Conservation (phyloP, 1,140 invertebrate species). For the Drosophila pseudoobscura region DNA sequence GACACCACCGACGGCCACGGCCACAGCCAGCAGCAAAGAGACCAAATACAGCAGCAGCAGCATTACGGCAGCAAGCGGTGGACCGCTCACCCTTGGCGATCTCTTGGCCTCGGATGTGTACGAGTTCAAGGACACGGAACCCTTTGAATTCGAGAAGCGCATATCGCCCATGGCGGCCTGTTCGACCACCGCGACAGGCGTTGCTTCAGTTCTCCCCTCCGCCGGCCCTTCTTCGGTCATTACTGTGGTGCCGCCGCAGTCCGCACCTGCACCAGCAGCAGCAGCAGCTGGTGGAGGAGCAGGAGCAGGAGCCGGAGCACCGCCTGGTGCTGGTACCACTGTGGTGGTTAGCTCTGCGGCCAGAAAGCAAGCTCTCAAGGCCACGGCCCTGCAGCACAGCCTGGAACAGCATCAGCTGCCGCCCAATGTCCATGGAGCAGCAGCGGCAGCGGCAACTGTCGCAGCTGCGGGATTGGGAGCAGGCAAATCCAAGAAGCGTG, state of each 20-base stretch:
- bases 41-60: conserved; percentile 56
- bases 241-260: too few species aligned
- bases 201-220: neutral
- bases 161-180: conserved; percentile 69
- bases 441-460: neutral
- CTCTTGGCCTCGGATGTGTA: conserved; percentile 85
- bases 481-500: conserved; percentile 66
- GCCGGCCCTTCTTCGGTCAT: neutral
- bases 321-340: neutral
- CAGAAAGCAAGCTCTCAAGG: conserved; percentile 55
- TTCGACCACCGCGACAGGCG: neutral
- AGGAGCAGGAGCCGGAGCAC: neutral
- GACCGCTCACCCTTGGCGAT: conserved; percentile 30
- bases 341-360: conserved; percentile 21
- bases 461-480: neutral
- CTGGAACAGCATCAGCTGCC: conserved; percentile 49
- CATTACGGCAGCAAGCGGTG: conserved; percentile 82
- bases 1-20: neutral
- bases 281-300: neutral
- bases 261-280: neutral
- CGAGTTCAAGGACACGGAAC: conserved; percentile 94
- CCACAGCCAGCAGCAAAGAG: conserved; percentile 35
- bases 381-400: conserved; percentile 39
- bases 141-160: conserved; percentile 90
- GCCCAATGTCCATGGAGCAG: conserved; percentile 5